phyloP scores from a whole-genome alignment of 2,888 invertebrate genomes.

The Tricholauxania praeusta region DNA sequence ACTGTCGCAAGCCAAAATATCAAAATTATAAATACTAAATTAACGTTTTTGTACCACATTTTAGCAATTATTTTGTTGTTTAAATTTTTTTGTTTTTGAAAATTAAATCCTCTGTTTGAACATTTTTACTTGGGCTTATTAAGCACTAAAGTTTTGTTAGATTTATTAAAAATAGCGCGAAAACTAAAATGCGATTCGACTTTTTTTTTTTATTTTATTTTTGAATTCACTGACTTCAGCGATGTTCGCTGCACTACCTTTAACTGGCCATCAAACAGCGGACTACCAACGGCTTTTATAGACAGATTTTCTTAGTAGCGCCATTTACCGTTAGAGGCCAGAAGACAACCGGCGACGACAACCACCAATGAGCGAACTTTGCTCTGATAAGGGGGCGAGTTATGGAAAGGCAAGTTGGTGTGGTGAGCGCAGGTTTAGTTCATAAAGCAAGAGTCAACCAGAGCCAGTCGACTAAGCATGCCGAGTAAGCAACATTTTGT shows the following conservation, averaged over 20 bases:
- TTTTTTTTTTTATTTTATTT: background rate
- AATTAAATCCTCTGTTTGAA: background rate
- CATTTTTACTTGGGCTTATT: background rate
- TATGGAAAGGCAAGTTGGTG: background rate
- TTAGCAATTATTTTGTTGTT: constrained; percentile 26
- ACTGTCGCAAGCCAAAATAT: constrained; percentile 52
- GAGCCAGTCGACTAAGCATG: background rate
- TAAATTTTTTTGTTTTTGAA: background rate
- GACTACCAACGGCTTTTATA: constrained; percentile 61
- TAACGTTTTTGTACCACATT: constrained; percentile 53
- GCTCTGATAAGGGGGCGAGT: no score
- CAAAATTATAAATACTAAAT: constrained; percentile 51
- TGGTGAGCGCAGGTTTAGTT: background rate
- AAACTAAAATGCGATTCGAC: no score
- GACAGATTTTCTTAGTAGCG: constrained; percentile 17
- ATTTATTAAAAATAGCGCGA: no score
- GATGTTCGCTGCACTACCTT: constrained; percentile 37
- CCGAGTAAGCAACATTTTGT: constrained; percentile 2
- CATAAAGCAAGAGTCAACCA: constrained; percentile 17
- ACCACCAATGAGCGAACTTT: constrained; percentile 17
- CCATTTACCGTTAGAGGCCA: constrained; percentile 41
- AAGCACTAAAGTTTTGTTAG: no score
- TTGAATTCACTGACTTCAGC: background rate
- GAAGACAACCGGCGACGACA: constrained; percentile 36
- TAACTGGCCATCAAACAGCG: constrained; percentile 55